phyloP scores from a whole-genome alignment of 2,888 invertebrate genomes.

The Germaria angustata region DNA sequence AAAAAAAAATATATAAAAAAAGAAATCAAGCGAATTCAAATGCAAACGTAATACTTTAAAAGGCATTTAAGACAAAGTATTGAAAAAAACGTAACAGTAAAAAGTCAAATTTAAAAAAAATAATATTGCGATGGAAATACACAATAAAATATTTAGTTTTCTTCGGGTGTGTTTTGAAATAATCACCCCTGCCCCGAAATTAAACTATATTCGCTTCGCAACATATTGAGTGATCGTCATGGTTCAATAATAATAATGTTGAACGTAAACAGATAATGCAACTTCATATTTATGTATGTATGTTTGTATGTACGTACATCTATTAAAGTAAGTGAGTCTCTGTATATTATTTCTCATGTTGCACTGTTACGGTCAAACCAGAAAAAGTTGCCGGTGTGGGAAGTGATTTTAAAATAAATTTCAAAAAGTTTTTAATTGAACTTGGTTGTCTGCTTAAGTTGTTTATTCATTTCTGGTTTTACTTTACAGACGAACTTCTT shows the following conservation, averaged over 20 bases:
- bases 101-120: neutral
- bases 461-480: constrained; percentile 54
- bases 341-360: constrained; percentile 9
- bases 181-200: constrained; percentile 2
- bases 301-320: neutral
- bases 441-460: constrained; percentile 36
- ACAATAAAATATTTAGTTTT: neutral
- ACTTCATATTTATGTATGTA: neutral
- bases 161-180: constrained; percentile 1
- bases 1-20: too few species aligned
- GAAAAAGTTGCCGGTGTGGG: constrained; percentile 52
- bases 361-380: constrained; percentile 57
- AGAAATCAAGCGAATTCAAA: constrained; percentile 24
- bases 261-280: neutral
- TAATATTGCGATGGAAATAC: neutral
- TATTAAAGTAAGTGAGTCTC: neutral
- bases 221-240: constrained; percentile 13
- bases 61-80: constrained; percentile 42
- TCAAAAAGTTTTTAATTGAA: constrained; percentile 55
- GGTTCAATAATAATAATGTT: constrained; percentile 49
- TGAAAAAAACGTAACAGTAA: neutral
- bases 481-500: constrained; percentile 20
- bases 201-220: neutral
- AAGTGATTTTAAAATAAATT: constrained; percentile 49
- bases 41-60: constrained; percentile 26